Percentiles rank a stretch among this genome's conserved stretches.
phyloP scores from a whole-genome alignment of 1,140 invertebrate genomes.

The Aphaenogaster rudis region DNA sequence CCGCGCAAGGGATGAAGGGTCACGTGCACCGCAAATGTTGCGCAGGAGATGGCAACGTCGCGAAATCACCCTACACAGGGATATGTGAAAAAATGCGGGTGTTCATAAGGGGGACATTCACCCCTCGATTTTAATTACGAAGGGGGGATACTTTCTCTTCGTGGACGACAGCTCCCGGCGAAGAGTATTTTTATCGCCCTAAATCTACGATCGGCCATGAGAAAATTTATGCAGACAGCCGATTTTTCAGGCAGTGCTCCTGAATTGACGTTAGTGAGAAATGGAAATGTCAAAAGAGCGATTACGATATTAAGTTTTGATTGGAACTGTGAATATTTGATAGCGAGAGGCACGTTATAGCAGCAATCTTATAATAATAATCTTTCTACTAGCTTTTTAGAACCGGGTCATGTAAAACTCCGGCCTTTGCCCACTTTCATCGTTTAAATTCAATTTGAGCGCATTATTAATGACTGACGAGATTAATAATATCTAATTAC shows the following conservation, averaged over 20 bases:
- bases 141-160: conserved; percentile 54
- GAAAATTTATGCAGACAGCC: not conserved
- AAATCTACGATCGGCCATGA: not conserved
- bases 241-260: not conserved
- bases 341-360: not conserved
- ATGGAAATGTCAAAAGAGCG: not conserved
- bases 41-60: conserved; percentile 59
- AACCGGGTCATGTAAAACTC: not conserved
- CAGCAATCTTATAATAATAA: not conserved
- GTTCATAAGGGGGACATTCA: conserved; percentile 69
- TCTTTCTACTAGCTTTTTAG: not conserved
- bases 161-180: not conserved
- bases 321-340: not conserved
- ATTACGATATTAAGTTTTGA: not conserved
- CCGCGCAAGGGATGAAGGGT: conserved; percentile 68
- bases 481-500: conserved; percentile 59
- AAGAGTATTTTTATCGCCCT: not conserved
- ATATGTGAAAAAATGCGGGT: conserved; percentile 77
- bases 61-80: conserved; percentile 52
- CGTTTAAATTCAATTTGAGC: not conserved
- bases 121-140: conserved; percentile 77
- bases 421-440: not conserved
- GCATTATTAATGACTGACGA: conserved; percentile 8
- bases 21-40: conserved; percentile 67
- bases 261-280: not conserved